These are phyloP conservation scores for Tetrax tetrax DNA, from an alignment of 2,113 vertebrate genomes.

Conservation along the genomic window DNA sequence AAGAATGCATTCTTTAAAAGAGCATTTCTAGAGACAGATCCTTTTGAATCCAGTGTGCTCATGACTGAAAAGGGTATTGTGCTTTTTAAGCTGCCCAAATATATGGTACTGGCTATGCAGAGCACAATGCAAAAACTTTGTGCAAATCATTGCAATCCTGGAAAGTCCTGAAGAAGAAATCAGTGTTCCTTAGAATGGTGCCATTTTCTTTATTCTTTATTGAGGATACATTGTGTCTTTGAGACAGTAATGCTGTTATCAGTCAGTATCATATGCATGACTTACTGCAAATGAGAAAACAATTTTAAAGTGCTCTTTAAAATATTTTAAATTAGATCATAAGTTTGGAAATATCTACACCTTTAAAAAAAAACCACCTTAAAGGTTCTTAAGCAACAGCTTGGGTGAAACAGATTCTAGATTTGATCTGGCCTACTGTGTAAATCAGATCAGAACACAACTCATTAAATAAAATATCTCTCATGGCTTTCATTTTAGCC, in stretches of 20 bases:
- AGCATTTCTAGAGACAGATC: not conserved
- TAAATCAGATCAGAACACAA: not conserved
- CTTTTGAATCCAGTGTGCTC: rapidly evolving
- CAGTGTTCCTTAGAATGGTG: not conserved
- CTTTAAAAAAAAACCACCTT: not conserved
- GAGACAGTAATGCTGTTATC: not conserved
- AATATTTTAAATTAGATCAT: not conserved
- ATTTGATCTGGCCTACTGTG: not conserved
- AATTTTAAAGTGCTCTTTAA: not conserved
- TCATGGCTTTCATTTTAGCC: not conserved
- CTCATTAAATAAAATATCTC: not conserved
- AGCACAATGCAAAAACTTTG: not conserved
- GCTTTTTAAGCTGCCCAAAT: not conserved
- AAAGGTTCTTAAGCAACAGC: not conserved
- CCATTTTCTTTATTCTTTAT: not conserved
- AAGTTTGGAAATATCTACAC: not conserved
- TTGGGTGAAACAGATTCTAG: not conserved
- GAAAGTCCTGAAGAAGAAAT: not conserved
- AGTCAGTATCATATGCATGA: not conserved
- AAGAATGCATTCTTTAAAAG: not conserved
- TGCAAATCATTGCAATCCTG: not conserved
- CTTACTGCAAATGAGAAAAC: not conserved
- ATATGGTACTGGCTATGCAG: not conserved
- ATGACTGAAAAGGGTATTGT: not conserved
- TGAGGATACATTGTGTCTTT: not conserved